These are phyloP conservation scores for Triops cancriformis DNA, from an alignment of 1,140 invertebrate species.

Conservation along the genomic window DNA sequence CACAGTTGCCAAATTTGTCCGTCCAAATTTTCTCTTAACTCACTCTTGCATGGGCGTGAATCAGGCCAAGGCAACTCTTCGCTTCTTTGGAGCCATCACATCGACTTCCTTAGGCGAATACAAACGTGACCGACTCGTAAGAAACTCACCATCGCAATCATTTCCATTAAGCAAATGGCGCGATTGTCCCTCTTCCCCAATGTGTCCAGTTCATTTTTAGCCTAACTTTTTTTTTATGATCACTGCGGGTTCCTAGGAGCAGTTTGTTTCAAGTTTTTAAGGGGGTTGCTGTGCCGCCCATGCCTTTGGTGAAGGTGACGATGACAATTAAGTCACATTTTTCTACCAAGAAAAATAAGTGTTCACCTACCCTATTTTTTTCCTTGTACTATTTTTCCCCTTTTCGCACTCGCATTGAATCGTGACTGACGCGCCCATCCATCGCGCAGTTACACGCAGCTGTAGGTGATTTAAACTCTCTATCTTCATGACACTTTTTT, in stretches of 20 bases:
- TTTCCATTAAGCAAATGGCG: background rate
- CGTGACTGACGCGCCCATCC: background rate
- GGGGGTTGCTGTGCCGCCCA: background rate
- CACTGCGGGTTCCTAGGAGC: background rate
- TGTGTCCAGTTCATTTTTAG: background rate
- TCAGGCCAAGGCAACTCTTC: slow-evolving; percentile 3
- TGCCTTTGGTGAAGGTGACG: background rate
- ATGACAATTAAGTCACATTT: background rate
- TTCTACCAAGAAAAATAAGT: background rate
- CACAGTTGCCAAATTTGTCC: background rate
- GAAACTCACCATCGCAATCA: background rate
- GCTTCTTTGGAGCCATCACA: background rate
- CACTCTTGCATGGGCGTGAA: background rate
- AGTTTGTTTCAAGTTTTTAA: background rate
- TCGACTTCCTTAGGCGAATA: slow-evolving; percentile 1
- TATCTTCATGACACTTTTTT: background rate
- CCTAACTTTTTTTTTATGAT: background rate
- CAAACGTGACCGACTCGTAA: background rate
- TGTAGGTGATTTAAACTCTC: background rate
- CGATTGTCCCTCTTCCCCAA: background rate
- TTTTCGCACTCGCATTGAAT: background rate
- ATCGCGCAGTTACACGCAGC: background rate
- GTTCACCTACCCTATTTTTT: background rate
- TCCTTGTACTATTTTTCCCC: background rate
- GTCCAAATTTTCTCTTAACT: background rate